phyloP scores from a whole-genome alignment of 2,113 vertebrate genomes.

The Aix galericulata region DNA sequence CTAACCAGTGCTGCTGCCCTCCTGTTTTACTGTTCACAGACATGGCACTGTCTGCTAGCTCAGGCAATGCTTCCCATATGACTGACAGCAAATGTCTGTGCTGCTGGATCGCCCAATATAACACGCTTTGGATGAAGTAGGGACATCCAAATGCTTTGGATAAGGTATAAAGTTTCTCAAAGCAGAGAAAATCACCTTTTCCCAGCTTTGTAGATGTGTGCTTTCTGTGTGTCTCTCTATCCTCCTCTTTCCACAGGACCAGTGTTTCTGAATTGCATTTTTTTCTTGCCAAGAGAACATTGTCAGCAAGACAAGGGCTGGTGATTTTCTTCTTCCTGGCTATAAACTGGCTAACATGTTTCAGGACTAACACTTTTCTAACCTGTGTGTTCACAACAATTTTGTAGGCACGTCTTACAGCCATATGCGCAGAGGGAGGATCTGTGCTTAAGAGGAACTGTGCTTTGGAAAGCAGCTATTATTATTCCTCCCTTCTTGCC shows the following conservation, averaged over 20 bases:
- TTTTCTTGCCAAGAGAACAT: background rate
- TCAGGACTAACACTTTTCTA: slow-evolving; percentile 7
- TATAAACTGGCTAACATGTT: background rate
- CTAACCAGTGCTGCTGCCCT: background rate
- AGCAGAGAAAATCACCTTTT: background rate
- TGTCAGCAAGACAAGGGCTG: slow-evolving; percentile 1
- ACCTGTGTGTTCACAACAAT: background rate
- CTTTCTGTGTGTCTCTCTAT: background rate
- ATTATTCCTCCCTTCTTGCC: background rate
- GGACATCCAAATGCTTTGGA: slow-evolving; percentile 10
- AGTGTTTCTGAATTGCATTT: background rate
- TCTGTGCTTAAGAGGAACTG: background rate
- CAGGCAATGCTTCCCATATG: background rate
- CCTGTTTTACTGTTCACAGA: background rate
- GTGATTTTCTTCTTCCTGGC: background rate
- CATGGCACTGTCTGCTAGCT: background rate
- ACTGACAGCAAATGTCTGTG: background rate
- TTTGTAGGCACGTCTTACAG: background rate
- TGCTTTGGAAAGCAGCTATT: background rate
- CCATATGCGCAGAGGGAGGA: background rate
- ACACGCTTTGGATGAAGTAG: background rate
- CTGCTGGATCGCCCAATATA: background rate
- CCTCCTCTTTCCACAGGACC: background rate
- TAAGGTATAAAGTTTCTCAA: slow-evolving; percentile 24
- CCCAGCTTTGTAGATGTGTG: background rate